Evolutionary conservation across 1,140 invertebrate species (phyloP), one percentile per base, ranked within the genome.

Genomic region (Monomorium pharaonis): DNA sequence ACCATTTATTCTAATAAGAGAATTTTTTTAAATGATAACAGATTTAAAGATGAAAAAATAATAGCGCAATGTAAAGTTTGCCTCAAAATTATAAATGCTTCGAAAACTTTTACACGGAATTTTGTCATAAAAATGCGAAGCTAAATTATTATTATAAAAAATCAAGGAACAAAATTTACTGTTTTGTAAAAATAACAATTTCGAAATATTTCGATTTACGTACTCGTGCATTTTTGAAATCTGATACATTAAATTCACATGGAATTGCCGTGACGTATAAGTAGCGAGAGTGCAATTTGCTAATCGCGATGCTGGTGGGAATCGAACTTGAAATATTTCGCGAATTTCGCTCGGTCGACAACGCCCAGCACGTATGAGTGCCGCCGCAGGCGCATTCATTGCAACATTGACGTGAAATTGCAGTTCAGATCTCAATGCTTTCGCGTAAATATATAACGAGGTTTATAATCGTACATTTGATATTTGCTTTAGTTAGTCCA

Each of bases 321-420:
- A 62, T 42, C 58, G 72, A 83, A 83, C 67, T 83, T 83, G 49
- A 84, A 84, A 84, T 84, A 84, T 84, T 84, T 37, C 81, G 12
- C 18, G 42, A 83, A 83, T 72, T 74, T 72, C 44, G 42, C 44
- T 76, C 44, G 7, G 42, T 60, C 70, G 42, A 62, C 58, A 51
- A 4, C 69, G 18, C 14, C 9, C 54, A 37, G 56, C 81, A n/a
- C 14, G n/a, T 27, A 84, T 49, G 47, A n/a, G 16, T 63, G 72
- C 44, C 49, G 33, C 60, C 81, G 72, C 51, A 74, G 51, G 78
- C 78, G 14, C 33, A 74, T 72, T 74, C 78, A 27, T 58, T 58
- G 78, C 54, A 83, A 60, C 67, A 83, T 74, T 83, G 78, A 83
- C 51, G 51, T 74, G 78, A 83, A 83, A 83, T 83, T 83, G 67